A percentile compares a stretch with the other conserved stretches of the same genome.
Conservation (phyloP, 1,140 invertebrate species). For the Bombus confusus region DNA sequence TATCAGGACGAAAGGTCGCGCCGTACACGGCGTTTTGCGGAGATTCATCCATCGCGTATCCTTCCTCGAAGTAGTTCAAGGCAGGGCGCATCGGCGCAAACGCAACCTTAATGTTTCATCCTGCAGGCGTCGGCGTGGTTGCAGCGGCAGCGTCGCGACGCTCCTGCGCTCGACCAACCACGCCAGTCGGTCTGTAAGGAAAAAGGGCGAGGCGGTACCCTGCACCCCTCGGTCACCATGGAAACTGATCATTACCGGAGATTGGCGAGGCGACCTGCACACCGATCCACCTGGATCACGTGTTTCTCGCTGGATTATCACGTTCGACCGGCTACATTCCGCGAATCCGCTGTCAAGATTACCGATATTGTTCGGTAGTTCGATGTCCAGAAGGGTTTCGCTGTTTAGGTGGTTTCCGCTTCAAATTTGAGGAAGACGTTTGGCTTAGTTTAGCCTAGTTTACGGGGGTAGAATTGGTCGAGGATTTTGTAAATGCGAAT, state of each 20-base stretch:
- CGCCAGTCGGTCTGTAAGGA: slow-evolving; percentile 39
- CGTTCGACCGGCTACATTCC: neutral
- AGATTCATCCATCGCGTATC: neutral
- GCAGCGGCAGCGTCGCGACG: slow-evolving; percentile 15
- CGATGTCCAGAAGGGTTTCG: neutral
- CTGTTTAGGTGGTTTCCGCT: neutral
- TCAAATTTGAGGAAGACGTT: neutral
- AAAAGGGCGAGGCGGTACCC: slow-evolving; percentile 59
- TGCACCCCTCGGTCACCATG: slow-evolving; percentile 59
- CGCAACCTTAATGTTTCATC: slow-evolving; percentile 54
- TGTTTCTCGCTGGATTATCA: slow-evolving; percentile 21
- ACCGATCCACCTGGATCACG: slow-evolving; percentile 27
- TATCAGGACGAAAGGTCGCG: slow-evolving; percentile 34
- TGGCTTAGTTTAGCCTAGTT: too few relatives aligned
- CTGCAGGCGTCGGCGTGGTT: slow-evolving; percentile 56
- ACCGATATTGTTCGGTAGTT: neutral
- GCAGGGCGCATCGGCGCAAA: slow-evolving; percentile 51
- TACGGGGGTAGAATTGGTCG: too few relatives aligned
- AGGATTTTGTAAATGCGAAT: neutral
- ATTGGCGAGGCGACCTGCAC: slow-evolving; percentile 56
- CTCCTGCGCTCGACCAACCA: slow-evolving; percentile 3
- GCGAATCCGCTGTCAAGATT: neutral
- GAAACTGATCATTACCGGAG: slow-evolving; percentile 70
- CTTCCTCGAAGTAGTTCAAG: slow-evolving; percentile 49
- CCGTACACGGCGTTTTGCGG: slow-evolving; percentile 3